Conservation (phyloP, 2,888 invertebrate species). For the Bruchidius siliquastri region DNA sequence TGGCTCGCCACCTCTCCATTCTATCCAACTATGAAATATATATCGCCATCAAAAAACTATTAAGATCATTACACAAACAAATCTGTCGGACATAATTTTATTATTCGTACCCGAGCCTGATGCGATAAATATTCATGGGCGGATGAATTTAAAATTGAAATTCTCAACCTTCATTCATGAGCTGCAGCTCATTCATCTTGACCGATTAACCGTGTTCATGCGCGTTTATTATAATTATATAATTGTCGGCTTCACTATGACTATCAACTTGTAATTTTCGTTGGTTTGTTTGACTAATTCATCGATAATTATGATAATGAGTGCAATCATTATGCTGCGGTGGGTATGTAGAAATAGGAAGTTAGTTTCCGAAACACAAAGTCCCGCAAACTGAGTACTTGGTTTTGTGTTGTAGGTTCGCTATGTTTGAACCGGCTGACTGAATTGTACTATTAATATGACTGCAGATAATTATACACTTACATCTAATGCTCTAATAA, state of each 20-base stretch:
- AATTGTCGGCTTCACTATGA: constrained; percentile 13
- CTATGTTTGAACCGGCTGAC: no score
- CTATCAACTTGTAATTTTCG: constrained; percentile 9
- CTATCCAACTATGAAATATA: constrained; percentile 2
- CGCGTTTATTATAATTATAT: constrained; percentile 15
- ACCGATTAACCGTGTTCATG: constrained; percentile 8
- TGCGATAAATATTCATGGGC: constrained; percentile 14
- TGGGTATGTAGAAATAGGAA: not conserved
- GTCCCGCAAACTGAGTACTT: not conserved
- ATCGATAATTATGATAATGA: not conserved
- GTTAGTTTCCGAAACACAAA: not conserved
- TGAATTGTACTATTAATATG: no score
- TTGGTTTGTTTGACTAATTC: constrained; percentile 10
- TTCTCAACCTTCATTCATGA: constrained; percentile 14
- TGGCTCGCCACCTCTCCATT: not conserved
- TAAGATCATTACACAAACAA: constrained; percentile 12
- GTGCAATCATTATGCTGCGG: not conserved
- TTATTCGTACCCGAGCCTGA: constrained; percentile 12
- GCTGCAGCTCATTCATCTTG: constrained; percentile 12
- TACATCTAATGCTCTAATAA: no score
- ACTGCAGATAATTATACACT: no score
- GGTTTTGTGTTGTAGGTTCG: not conserved
- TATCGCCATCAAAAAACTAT: constrained; percentile 12
- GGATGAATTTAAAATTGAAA: constrained; percentile 16
- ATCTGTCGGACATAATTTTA: constrained; percentile 12